phyloP scores from a whole-genome alignment of 1,140 invertebrate genomes.

The Danaus plexippus region DNA sequence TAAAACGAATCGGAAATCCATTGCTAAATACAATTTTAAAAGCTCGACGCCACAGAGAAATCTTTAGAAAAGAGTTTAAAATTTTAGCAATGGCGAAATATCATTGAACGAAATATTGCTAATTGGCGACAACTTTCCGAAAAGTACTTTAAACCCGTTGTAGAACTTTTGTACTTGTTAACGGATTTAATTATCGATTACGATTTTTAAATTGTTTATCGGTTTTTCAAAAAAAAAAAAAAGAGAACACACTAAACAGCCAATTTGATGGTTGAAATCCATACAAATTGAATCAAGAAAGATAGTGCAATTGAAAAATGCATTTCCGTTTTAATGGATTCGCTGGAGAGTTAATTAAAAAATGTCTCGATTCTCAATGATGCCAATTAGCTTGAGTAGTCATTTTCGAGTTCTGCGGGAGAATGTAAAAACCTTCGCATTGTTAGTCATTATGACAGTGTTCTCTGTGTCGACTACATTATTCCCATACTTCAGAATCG shows the following conservation, averaged over 20 bases:
- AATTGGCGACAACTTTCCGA: constrained; percentile 11
- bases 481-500: neutral
- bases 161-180: constrained; percentile 6
- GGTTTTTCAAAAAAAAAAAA: constrained; percentile 1
- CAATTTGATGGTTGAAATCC: no score
- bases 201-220: constrained; percentile 3
- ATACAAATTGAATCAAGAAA: no score
- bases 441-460: constrained; percentile 1
- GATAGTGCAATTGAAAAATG: constrained; percentile 1
- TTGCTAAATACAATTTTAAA: no score
- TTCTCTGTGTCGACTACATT: neutral
- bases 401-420: constrained; percentile 11
- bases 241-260: neutral
- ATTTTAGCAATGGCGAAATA: constrained; percentile 5
- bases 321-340: constrained; percentile 2
- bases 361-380: constrained; percentile 19
- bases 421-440: constrained; percentile 3
- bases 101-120: constrained; percentile 3
- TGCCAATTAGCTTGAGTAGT: constrained; percentile 14
- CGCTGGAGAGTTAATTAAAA: constrained; percentile 16
- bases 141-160: constrained; percentile 3
- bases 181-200: neutral
- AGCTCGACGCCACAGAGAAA: neutral
- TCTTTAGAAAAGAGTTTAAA: constrained; percentile 8
- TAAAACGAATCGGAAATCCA: no score